Base-by-base conservation (phyloP, 2,888 invertebrate species). In the Crossocerus cetratus region DNA sequence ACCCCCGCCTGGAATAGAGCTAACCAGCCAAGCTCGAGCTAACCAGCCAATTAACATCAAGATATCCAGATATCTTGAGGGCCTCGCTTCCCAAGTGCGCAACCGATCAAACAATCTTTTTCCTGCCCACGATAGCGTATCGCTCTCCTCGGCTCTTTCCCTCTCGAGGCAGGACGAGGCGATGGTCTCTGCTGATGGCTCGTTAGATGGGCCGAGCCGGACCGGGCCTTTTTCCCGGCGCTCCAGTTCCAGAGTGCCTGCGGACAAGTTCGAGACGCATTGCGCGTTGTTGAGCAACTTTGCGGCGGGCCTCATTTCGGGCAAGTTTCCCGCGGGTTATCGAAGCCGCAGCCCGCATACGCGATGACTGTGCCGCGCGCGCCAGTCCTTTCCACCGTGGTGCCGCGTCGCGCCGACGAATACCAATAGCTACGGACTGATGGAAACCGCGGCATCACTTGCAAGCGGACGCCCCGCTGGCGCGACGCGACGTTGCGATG, bases 251-350 rank as follows among this genome's bases (percentile, higher is more conserved):
- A 44, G 58, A 16, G 59, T 67, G 32, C 66, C 54, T 8, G 14
- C 59, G 22, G 58, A 45, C n/a, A 66, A 66, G 59, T 71, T 73
- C 62, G 45, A 49, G 62, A 73, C 65, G 65, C 54, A 62, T 57
- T 54, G 70, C 45, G 72, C 69, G 54, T 70, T 66, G 58, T 70
- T 55, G 71, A 13, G 55, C 58, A 73, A 65, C 54, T 65, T 73
- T 42, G 32, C 44, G 32, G 43, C 18, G 61, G 21, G 14, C 61
- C 65, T 61, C 61, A 58, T 65, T 62, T 72, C 65, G 65, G 21
- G 43, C 59, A 58, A 70, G 65, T 58, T 62, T 73, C 53, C 45
- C 23, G 53, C 49, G 54, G 68, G 45, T 71, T 58, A 68, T 68
- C 67, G 57, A 62, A 66, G 65, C 22, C 70, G 61, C 57, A 44